These are phyloP conservation scores for Syngnathus floridae DNA, from an alignment of 2,113 vertebrate genomes.

Conservation along the genomic window DNA sequence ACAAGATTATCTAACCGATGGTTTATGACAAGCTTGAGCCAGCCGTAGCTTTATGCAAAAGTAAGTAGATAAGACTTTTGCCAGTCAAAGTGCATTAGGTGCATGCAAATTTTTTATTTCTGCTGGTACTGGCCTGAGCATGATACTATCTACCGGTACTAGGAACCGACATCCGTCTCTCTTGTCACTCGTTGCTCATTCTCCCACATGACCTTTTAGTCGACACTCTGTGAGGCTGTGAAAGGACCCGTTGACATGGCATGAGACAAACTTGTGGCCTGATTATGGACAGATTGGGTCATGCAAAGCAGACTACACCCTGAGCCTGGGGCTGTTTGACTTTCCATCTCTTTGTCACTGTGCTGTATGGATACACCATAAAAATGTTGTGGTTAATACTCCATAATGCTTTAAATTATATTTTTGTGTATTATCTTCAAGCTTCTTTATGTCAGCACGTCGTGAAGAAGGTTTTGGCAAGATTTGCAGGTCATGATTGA, in stretches of 20 bases:
- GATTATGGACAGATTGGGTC: conserved; percentile 33
- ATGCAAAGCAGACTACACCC: conserved; percentile 54
- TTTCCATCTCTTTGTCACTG: conserved; percentile 19
- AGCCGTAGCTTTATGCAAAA: not conserved
- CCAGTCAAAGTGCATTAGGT: conserved; percentile 58
- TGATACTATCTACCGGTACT: not conserved
- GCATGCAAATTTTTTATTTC: conserved; percentile 45
- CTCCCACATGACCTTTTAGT: not conserved
- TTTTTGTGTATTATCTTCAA: not conserved
- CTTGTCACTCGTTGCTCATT: conserved; percentile 3
- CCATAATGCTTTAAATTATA: not conserved
- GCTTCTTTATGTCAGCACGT: not conserved
- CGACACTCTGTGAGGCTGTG: conserved; percentile 12
- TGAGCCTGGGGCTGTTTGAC: conserved; percentile 18
- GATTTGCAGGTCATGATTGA: not conserved
- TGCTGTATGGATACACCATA: not conserved
- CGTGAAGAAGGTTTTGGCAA: not conserved
- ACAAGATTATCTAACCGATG: not conserved
- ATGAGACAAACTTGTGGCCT: conserved; percentile 46
- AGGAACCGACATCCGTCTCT: conserved; percentile 10
- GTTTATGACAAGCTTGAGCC: not conserved
- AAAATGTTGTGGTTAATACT: not conserved
- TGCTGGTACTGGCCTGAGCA: conserved; percentile 7
- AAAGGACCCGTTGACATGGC: conserved; percentile 45
- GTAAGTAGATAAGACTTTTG: conserved; percentile 44